Conservation (phyloP, 2,797 vertebrate species). For the Paratrypauchen microcephalus region DNA sequence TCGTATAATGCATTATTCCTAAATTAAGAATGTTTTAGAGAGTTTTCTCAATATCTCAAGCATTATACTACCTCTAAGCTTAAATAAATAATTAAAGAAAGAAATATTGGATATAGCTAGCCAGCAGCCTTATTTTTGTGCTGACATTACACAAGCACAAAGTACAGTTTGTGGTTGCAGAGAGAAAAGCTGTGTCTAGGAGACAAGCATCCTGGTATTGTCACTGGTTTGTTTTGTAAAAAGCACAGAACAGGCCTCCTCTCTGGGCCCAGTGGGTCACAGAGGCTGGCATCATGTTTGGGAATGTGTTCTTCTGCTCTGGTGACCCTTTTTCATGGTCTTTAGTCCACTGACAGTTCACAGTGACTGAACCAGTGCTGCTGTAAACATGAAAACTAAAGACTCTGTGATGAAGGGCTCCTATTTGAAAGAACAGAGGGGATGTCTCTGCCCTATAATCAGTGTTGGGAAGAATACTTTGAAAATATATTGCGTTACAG, state of each 20-base stretch:
- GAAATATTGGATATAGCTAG: background rate
- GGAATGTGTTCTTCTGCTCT: constrained; percentile 30
- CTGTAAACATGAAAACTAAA: constrained; percentile 48
- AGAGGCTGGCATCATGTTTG: constrained; percentile 46
- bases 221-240: constrained; percentile 29
- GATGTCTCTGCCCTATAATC: background rate
- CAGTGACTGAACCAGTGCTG: constrained; percentile 37
- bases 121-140: background rate
- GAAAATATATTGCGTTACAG: too few relatives aligned
- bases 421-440: background rate
- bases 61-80: background rate
- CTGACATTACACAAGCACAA: background rate
- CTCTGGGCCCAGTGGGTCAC: constrained; percentile 46
- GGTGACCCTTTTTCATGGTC: constrained; percentile 50
- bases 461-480: too few relatives aligned
- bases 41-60: too few relatives aligned
- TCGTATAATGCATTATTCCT: too few relatives aligned
- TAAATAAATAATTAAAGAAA: background rate
- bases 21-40: too few relatives aligned
- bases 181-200: constrained; percentile 18
- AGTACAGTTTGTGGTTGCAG: background rate
- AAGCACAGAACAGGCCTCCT: constrained; percentile 23
- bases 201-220: constrained; percentile 32
- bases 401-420: background rate
- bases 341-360: constrained; percentile 45